Evolutionary conservation across 1,140 invertebrate genomes (phyloP).

Genomic region (Drosophila ananassae): DNA sequence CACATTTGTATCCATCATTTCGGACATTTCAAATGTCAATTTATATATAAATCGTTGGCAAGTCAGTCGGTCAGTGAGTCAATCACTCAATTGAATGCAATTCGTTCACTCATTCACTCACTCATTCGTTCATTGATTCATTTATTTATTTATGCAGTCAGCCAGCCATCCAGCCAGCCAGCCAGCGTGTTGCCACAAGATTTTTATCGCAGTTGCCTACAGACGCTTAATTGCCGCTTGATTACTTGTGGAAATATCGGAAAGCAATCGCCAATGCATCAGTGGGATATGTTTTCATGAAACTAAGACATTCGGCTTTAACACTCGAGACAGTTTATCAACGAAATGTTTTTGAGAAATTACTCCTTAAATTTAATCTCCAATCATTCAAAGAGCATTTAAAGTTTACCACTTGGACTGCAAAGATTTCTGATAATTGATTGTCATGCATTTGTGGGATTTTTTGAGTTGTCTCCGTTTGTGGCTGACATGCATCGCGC

Average conservation of each 20-base stretch:
- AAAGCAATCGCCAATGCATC: constrained; percentile 7
- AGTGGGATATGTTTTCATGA: not conserved
- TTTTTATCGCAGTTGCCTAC: constrained; percentile 69
- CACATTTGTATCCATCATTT: constrained; percentile 65
- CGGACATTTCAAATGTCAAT: constrained; percentile 77
- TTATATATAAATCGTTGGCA: constrained; percentile 34
- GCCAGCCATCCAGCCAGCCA: constrained; percentile 33
- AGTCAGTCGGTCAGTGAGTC: constrained; percentile 47
- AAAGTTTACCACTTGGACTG: not conserved
- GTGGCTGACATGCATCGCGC: constrained; percentile 48
- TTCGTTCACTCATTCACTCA: constrained; percentile 23
- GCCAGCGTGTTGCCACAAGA: constrained; percentile 67
- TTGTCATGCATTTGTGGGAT: constrained; percentile 49
- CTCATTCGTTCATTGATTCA: constrained; percentile 42
- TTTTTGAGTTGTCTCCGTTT: constrained; percentile 8
- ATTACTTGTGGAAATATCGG: constrained; percentile 57
- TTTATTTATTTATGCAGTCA: constrained; percentile 32
- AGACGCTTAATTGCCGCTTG: constrained; percentile 73
- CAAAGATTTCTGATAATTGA: constrained; percentile 66
- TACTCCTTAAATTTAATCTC: not conserved
- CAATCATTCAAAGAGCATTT: too few relatives aligned
- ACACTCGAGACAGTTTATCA: not conserved
- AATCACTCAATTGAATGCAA: constrained; percentile 36
- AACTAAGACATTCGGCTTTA: not conserved
- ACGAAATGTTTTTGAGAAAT: too few relatives aligned